A percentile compares a stretch with the other conserved stretches of the same genome.
phyloP scores from a whole-genome alignment of 2,797 vertebrate species.

The Clarias fuscus region DNA sequence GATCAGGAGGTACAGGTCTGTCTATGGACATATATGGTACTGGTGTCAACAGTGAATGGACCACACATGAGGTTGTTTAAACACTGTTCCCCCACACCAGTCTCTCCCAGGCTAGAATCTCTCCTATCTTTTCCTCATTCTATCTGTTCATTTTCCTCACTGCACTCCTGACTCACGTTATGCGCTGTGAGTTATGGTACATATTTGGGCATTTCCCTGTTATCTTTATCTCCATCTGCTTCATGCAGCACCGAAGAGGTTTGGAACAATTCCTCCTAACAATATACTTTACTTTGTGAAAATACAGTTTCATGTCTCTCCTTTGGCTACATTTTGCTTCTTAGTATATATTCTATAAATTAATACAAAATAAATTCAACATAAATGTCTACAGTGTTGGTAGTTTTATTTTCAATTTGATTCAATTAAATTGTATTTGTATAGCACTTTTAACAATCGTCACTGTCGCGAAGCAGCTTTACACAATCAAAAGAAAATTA shows the following conservation, averaged over 20 bases:
- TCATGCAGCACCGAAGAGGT: neutral
- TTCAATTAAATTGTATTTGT: no score
- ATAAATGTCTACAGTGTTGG: neutral
- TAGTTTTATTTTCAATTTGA: neutral
- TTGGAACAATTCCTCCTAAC: neutral
- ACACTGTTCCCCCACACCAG: constrained; percentile 38
- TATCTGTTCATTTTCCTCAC: constrained; percentile 12
- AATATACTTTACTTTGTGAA: neutral
- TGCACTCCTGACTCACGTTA: constrained; percentile 9
- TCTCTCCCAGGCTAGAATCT: constrained; percentile 26
- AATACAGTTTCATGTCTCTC: neutral
- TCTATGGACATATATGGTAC: constrained; percentile 58
- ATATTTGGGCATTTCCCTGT: constrained; percentile 7
- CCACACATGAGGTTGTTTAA: constrained; percentile 57
- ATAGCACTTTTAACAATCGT: no score
- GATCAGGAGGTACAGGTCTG: constrained; percentile 46
- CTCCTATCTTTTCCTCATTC: constrained; percentile 25
- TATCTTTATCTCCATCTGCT: constrained; percentile 9
- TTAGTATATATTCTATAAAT: neutral
- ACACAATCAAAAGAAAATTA: no score
- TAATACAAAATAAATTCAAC: neutral
- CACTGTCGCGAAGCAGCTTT: no score
- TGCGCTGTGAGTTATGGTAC: constrained; percentile 5
- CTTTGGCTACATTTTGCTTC: neutral
- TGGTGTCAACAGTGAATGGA: constrained; percentile 47